A percentile compares a stretch with the other conserved stretches of the same genome.
Evolutionary conservation across 2,888 invertebrate species (phyloP).

Genomic region (Chalcis sispes): DNA sequence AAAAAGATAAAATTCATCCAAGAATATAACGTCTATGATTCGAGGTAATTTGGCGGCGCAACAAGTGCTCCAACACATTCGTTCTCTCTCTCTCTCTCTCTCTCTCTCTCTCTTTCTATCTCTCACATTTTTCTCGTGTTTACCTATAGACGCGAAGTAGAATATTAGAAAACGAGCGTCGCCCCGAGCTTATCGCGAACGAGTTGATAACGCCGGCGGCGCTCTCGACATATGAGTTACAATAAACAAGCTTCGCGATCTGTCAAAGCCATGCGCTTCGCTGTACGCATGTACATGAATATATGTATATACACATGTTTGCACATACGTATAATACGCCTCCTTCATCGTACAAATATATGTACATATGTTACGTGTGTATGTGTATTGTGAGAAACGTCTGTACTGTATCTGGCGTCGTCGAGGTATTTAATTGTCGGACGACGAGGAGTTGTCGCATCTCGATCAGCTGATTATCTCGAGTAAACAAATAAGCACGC

Average conservation of each 20-base stretch:
- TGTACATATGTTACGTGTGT: not conserved
- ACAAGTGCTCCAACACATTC: not conserved
- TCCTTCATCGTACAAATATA: too few species aligned
- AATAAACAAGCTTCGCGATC: constrained; percentile 36
- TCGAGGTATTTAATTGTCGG: constrained; percentile 19
- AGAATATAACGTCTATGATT: too few species aligned
- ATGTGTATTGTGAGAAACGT: constrained; percentile 14
- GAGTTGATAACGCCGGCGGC: constrained; percentile 17
- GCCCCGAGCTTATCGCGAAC: constrained; percentile 4
- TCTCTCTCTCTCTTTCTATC: too few species aligned
- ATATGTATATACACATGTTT: too few species aligned
- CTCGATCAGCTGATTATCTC: constrained; percentile 13
- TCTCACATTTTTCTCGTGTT: too few species aligned
- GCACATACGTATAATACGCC: too few species aligned
- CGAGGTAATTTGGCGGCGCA: not conserved
- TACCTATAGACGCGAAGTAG: not conserved
- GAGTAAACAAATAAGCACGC: constrained; percentile 28
- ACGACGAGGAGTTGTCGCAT: not conserved
- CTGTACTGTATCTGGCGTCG: not conserved
- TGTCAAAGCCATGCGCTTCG: constrained; percentile 14
- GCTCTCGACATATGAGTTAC: too few species aligned
- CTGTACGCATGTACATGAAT: constrained; percentile 3
- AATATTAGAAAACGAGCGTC: too few species aligned
- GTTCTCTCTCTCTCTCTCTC: too few species aligned
- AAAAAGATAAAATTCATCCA: too few species aligned